Evolutionary conservation across 2,888 invertebrate species (phyloP).

Genomic region (Acleris sparsana): DNA sequence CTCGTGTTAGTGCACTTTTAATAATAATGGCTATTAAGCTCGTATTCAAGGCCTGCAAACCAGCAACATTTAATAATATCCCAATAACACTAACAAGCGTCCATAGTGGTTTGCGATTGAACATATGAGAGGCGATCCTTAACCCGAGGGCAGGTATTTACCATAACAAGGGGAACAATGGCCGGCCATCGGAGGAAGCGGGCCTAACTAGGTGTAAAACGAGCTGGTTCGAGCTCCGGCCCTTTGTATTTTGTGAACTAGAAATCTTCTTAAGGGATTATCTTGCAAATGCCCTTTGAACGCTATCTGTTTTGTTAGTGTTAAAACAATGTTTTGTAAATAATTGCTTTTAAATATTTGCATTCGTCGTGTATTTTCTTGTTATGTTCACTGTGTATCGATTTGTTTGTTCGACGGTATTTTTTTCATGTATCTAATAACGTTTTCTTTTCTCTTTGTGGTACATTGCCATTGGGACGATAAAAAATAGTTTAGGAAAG

Average conservation of each 20-base stretch:
- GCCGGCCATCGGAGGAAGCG: slow-evolving; percentile 47
- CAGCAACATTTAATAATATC: slow-evolving; percentile 50
- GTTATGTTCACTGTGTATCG: neutral
- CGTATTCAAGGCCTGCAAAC: slow-evolving; percentile 26
- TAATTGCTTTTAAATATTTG: slow-evolving; percentile 24
- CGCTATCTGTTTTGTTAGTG: slow-evolving; percentile 16
- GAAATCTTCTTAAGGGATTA: slow-evolving; percentile 38
- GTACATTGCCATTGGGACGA: no score
- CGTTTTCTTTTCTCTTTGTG: no score
- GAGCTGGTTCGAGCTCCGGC: slow-evolving; percentile 53
- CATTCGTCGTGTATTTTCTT: slow-evolving; percentile 13
- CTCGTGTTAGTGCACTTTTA: no score
- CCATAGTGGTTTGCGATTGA: slow-evolving; percentile 43
- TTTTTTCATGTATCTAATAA: no score
- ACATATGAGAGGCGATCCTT: slow-evolving; percentile 44
- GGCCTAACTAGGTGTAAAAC: slow-evolving; percentile 75
- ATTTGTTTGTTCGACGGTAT: neutral
- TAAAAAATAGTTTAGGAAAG: neutral
- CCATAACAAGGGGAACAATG: slow-evolving; percentile 70
- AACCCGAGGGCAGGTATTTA: slow-evolving; percentile 65
- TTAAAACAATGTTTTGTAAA: slow-evolving; percentile 28
- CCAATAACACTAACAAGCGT: slow-evolving; percentile 54
- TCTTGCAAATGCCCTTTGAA: slow-evolving; percentile 36
- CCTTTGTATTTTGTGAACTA: slow-evolving; percentile 43
- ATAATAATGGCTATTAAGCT: neutral